Base-by-base conservation (phyloP, 2,113 vertebrate species). In the Zingel zingel region DNA sequence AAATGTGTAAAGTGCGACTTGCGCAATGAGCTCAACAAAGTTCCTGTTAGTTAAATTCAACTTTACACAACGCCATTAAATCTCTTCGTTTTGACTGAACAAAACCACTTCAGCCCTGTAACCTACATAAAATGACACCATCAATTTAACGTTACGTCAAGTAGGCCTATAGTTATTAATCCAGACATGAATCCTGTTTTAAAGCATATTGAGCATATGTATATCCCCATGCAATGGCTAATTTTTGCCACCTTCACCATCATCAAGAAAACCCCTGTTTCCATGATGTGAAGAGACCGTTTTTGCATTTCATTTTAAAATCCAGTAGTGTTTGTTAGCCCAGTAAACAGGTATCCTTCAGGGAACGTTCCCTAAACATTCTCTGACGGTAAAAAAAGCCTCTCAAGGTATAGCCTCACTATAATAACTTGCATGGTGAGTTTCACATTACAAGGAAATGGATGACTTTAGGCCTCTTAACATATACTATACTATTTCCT, bases 31-130 rank as follows among this genome's bases (percentile, higher is more conserved):
- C 21, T 10, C 12, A 62, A 12, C 8, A 1, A 2, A 85, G 7
- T 90, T 92, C 88, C 88, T 57, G 85, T 83, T 77, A 27, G 64
- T 67, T 85, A 1, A 74, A 39, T 25, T 27, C 1, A 1, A 48
- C 9, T 84, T 87, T 58, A 85, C 82, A 70, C 33, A 12, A 64
- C 50, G 53, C 61, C 79, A 76, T 73, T 39, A 82, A 74, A 80
- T 21, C 27, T 59, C 14, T 2, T 23, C 21, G 5, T 73, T 36
- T 53, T 0, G 25, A 4, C 23, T 53, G 39, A 79, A 30, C 23
- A 69, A 48, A 77, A 64, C 16, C 53, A 14, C 14, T 25, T 54
- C 25, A 39, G 12, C 18, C 47, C n/a, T 70, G 39, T 50, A 33
- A 36, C 18, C 53, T n/a, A 2, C 25, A 19, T 63, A 4, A 27